Percentiles rank a stretch among this genome's conserved stretches.
Evolutionary conservation across 2,888 invertebrate genomes (phyloP).

Genomic region (Zonitis immaculata): DNA sequence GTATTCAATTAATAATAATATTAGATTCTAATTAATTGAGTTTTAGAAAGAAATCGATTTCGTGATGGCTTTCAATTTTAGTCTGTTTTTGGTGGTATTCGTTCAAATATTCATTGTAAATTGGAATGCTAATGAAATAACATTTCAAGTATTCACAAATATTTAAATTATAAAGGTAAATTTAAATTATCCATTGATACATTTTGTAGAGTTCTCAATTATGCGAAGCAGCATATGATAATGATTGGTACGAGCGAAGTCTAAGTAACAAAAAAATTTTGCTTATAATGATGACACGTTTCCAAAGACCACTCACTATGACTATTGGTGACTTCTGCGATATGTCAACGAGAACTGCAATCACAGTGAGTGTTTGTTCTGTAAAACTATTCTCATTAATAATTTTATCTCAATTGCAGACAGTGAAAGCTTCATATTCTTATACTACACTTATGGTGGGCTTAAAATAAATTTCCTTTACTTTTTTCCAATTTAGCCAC

Average conservation of each 20-base stretch:
- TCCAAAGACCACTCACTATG: slow-evolving; percentile 6
- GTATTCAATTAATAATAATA: too few species aligned
- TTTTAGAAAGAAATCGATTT: background rate
- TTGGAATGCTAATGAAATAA: background rate
- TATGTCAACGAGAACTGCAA: slow-evolving; percentile 9
- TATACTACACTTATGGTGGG: too few species aligned
- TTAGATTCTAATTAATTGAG: too few species aligned
- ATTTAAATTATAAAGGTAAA: too few species aligned
- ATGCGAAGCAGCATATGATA: slow-evolving; percentile 1
- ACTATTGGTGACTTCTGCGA: slow-evolving; percentile 9
- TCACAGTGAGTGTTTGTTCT: slow-evolving; percentile 12
- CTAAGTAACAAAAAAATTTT: background rate
- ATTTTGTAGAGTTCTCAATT: background rate
- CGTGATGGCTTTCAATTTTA: background rate
- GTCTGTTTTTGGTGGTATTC: background rate
- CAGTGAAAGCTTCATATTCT: too few species aligned
- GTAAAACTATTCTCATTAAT: too few species aligned
- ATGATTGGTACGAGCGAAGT: slow-evolving; percentile 13
- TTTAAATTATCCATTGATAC: too few species aligned
- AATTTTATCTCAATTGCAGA: too few species aligned
- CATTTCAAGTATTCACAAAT: background rate
- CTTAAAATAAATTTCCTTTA: too few species aligned
- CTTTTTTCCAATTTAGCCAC: too few species aligned
- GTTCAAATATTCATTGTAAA: background rate
- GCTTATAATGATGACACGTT: too few species aligned